Evolutionary conservation across 2,888 invertebrate species (phyloP).

Genomic region (Parelbella ahira): DNA sequence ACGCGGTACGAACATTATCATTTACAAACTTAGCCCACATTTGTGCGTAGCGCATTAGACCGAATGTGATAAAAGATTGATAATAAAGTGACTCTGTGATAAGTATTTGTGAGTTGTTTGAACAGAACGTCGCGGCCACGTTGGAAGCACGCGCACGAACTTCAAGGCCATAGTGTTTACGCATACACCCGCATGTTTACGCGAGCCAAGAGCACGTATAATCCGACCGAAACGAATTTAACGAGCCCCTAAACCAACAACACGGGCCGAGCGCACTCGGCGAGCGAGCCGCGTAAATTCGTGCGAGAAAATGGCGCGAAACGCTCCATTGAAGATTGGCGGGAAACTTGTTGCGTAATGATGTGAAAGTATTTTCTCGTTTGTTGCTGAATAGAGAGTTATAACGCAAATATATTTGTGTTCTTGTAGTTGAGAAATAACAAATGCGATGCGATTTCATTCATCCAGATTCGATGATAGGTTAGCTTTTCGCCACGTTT

Average conservation of each 20-base stretch:
- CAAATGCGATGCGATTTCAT: conserved; percentile 9
- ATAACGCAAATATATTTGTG: conserved; percentile 17
- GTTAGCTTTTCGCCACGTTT: conserved; percentile 21
- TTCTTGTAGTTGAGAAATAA: background rate
- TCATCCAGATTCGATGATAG: conserved; percentile 11
- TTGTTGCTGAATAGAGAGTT: conserved; percentile 7
- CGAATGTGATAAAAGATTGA: conserved; percentile 53
- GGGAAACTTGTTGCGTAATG: conserved; percentile 63
- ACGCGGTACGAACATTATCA: conserved; percentile 13
- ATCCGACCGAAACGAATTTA: conserved; percentile 39
- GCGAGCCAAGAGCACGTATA: conserved; percentile 41
- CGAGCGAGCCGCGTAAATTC: conserved; percentile 47
- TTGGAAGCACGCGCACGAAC: conserved; percentile 51
- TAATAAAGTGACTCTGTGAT: conserved; percentile 47
- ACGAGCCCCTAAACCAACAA: conserved; percentile 19
- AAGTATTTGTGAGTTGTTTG: conserved; percentile 52
- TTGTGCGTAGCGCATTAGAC: conserved; percentile 33
- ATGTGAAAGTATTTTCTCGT: conserved; percentile 58
- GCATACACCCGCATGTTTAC: conserved; percentile 65
- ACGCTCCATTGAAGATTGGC: conserved; percentile 73
- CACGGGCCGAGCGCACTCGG: conserved; percentile 34
- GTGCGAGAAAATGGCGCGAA: conserved; percentile 66
- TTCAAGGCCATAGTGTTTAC: conserved; percentile 76
- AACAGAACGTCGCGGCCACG: conserved; percentile 43
- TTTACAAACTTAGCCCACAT: background rate